Conservation (phyloP, 2,113 vertebrate genomes). For the Istiophorus platypterus region DNA sequence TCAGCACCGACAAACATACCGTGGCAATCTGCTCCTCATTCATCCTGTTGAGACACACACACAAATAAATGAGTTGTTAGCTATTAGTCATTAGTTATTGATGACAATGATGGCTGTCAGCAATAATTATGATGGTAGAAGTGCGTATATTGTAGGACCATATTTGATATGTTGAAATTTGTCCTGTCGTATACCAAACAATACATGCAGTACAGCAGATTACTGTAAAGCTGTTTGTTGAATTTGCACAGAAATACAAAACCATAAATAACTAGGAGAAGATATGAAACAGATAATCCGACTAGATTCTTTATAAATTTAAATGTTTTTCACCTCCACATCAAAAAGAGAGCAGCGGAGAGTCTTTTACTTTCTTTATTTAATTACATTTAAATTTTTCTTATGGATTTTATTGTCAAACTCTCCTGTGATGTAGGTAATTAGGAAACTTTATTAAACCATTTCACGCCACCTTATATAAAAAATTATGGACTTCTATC, state of each 20-base stretch:
- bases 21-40: constrained; percentile 99
- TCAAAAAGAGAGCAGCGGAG: no score
- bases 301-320: no score
- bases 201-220: not conserved
- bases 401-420: no score
- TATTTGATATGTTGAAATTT: not conserved
- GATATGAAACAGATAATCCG: not conserved
- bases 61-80: no score
- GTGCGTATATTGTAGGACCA: not conserved
- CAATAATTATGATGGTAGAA: not conserved
- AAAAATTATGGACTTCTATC: not conserved
- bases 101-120: no score
- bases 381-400: not conserved
- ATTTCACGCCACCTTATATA: not conserved
- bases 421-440: no score
- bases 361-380: no score
- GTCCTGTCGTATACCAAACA: not conserved
- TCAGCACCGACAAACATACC: constrained; percentile 95
- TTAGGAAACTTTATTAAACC: no score
- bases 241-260: not conserved
- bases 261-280: not conserved
- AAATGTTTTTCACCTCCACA: no score
- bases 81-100: no score
- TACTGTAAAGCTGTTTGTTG: not conserved
- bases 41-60: constrained; percentile 87